Percentiles rank a stretch among this genome's conserved stretches.
Conservation (phyloP, 2,888 invertebrate genomes). For the Cantharis lateralis region DNA sequence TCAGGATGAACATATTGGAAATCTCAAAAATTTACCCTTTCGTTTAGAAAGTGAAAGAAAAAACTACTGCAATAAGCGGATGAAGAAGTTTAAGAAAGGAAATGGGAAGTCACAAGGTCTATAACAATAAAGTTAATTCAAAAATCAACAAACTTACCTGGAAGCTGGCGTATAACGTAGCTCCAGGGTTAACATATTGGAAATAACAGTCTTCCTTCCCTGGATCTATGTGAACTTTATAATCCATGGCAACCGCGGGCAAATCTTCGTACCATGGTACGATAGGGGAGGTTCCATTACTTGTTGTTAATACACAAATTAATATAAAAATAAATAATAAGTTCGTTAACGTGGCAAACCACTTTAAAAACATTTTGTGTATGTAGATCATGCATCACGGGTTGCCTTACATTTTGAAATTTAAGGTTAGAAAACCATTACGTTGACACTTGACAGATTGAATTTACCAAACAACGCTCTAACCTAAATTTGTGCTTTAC, state of each 20-base stretch:
- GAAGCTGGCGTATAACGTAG: conserved; percentile 92
- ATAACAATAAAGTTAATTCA: background rate
- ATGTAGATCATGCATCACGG: conserved; percentile 15
- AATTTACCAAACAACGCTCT: background rate
- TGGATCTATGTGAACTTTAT: conserved; percentile 93
- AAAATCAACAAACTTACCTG: conserved; percentile 67
- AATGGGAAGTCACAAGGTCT: background rate
- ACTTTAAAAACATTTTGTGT: conserved; percentile 13
- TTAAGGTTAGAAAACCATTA: background rate
- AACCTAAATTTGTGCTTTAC: background rate
- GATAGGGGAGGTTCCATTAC: conserved; percentile 49
- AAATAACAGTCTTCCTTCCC: conserved; percentile 95
- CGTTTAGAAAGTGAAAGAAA: background rate
- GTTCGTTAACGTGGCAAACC: conserved; percentile 24
- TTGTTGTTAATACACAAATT: conserved; percentile 5
- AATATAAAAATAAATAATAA: conserved; percentile 12
- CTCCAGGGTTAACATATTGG: conserved; percentile 90
- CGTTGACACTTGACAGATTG: background rate
- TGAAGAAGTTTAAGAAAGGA: background rate
- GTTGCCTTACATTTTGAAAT: conserved; percentile 14
- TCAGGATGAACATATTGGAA: background rate
- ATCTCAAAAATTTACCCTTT: background rate
- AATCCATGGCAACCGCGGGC: conserved; percentile 94
- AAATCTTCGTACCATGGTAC: conserved; percentile 84
- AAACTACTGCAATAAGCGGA: background rate